These are phyloP conservation scores for Bombyx mandarina DNA, from an alignment of 1,140 invertebrate genomes.

Conservation along the genomic window DNA sequence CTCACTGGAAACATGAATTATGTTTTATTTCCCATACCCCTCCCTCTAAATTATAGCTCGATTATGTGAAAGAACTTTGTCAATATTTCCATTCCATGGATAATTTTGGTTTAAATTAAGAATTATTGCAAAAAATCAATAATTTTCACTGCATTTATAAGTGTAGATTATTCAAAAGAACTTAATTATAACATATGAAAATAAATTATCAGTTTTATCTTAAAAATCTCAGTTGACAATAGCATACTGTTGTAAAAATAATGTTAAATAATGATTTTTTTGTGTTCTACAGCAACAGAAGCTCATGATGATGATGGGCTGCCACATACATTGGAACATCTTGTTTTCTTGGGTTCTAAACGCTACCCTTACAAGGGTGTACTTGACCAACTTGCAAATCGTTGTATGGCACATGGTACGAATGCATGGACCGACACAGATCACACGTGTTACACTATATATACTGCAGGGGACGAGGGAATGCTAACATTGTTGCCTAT, in stretches of 20 bases:
- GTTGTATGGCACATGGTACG: constrained; percentile 90
- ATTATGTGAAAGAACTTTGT: no score
- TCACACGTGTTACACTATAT: constrained; percentile 91
- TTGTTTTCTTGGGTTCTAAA: constrained; percentile 92
- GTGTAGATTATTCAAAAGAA: not conserved
- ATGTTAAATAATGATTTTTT: constrained; percentile 5
- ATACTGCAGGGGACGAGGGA: constrained; percentile 88
- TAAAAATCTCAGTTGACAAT: not conserved
- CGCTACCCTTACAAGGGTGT: constrained; percentile 92
- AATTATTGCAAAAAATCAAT: no score
- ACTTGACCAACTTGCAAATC: constrained; percentile 88
- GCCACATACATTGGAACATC: constrained; percentile 93
- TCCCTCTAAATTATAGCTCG: no score
- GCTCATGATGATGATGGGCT: constrained; percentile 92
- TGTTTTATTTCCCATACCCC: no score
- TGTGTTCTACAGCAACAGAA: constrained; percentile 82
- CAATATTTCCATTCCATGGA: no score
- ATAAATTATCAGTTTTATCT: not conserved
- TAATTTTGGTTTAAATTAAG: no score
- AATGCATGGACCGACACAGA: constrained; percentile 90
- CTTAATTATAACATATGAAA: not conserved
- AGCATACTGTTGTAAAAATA: not conserved
- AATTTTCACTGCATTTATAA: no score
- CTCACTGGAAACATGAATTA: no score
- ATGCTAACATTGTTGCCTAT: constrained; percentile 91